These are phyloP conservation scores for Agapornis roseicollis DNA, from an alignment of 2,113 vertebrate genomes.

Conservation along the genomic window DNA sequence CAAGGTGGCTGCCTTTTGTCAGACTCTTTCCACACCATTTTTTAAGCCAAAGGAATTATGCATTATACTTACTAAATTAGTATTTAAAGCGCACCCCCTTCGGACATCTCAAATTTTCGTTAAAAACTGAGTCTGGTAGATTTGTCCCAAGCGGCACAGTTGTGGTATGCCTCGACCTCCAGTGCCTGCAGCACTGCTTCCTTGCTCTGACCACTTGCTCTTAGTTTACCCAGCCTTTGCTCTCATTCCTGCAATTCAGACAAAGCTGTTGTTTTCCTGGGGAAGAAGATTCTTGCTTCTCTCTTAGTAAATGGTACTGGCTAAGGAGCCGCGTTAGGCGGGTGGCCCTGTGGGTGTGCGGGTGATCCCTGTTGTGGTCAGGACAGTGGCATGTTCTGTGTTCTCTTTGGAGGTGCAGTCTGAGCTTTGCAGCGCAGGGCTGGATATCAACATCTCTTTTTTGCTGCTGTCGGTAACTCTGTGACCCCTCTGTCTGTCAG, in stretches of 20 bases:
- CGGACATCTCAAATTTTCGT: neutral
- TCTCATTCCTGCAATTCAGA: neutral
- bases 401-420: rapidly evolving
- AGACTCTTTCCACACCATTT: neutral
- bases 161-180: neutral
- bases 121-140: neutral
- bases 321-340: neutral
- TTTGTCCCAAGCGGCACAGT: neutral
- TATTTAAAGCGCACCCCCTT: neutral
- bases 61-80: neutral
- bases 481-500: neutral
- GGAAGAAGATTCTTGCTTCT: neutral
- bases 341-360: neutral
- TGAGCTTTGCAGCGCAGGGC: rapidly evolving
- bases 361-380: rapidly evolving
- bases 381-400: neutral
- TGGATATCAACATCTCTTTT: neutral
- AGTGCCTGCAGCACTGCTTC: neutral
- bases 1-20: neutral
- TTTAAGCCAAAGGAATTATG: neutral
- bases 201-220: neutral
- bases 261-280: neutral
- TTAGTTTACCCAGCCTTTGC: neutral
- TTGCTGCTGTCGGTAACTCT: neutral
- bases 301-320: neutral